Base-by-base conservation (phyloP, 2,888 invertebrate species). In the Lymantria dispar region DNA sequence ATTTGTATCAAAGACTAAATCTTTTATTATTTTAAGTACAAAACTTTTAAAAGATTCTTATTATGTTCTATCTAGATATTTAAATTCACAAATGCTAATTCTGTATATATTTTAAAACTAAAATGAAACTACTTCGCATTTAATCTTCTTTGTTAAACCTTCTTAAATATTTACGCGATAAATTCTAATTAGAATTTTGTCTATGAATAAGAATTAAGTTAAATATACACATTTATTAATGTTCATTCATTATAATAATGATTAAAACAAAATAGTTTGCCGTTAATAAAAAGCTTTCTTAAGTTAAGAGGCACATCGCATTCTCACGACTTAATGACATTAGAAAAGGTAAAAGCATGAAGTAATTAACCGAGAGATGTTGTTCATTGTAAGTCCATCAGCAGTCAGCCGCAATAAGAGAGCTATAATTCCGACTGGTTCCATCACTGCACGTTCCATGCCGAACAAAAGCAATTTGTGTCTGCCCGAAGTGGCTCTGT, bases 381-480 rank as follows among this genome's bases (percentile, higher is more conserved):
- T 64, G 67, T 59, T 74, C 68, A 83, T 84, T 82, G 83, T 84
- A 58, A 74, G 77, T 80, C 80, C 76, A 80, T 85, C 80, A 83
- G 70, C 72, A 75, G 76, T 76, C 78, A 74, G 71, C 72, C 75
- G 70, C 73, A 76, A 74, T 74, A 73, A 78, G 68, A 67, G 63
- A 64, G 68, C 66, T 66, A 70, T 74, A 73, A 71, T 82, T 78
- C 78, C 76, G 76, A 70, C 70, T 62, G 72, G 72, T 69, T 67
- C 72, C 72, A 79, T 78, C 82, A 78, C 73, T 76, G 76, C 85
- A 83, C 86, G 85, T 87, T 74, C 78, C 75, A 67, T 73, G 72
- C 62, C 76, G 85, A 86, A 89, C 90, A 88, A 90, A 90, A 85
- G 87, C 87, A 88, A 90, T 89, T 87, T 89, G 85, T 87, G 89